A percentile compares a stretch with the other conserved stretches of the same genome.
phyloP scores from a whole-genome alignment of 2,797 vertebrate species.

The Tenualosa ilisha region DNA sequence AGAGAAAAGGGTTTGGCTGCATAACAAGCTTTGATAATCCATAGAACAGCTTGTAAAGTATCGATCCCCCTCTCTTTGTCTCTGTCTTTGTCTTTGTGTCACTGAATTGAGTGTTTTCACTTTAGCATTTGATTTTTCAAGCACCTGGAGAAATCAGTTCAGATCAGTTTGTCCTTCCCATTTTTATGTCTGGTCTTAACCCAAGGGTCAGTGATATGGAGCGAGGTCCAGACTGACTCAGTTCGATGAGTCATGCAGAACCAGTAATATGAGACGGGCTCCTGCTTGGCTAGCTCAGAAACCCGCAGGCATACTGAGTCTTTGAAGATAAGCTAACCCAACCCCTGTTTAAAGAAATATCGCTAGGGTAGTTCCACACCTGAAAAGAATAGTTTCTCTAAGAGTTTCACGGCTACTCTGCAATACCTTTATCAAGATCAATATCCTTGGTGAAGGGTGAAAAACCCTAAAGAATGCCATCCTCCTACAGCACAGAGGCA shows the following conservation, averaged over 20 bases:
- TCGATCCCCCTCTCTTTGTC: background rate
- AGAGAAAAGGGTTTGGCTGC: background rate
- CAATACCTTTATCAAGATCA: background rate
- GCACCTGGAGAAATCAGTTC: background rate
- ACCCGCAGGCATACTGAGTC: background rate
- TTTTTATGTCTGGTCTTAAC: background rate
- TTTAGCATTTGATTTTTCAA: background rate
- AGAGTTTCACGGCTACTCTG: background rate
- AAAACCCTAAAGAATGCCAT: background rate
- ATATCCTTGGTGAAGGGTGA: background rate
- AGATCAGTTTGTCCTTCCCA: background rate
- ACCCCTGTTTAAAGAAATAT: background rate
- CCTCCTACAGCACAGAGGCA: background rate
- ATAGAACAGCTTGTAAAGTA: background rate
- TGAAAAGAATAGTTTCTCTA: background rate
- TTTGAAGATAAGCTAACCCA: conserved; percentile 9
- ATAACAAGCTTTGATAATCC: conserved; percentile 8
- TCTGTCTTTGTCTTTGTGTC: background rate
- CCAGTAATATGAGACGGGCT: background rate
- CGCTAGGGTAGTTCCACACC: background rate
- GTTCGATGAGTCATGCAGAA: background rate
- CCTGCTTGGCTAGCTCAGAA: background rate
- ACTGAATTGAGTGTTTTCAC: background rate
- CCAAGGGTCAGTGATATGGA: background rate
- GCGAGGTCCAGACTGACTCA: background rate